Evolutionary conservation across 2,888 invertebrate species (phyloP).

Genomic region (Unio pictorum): DNA sequence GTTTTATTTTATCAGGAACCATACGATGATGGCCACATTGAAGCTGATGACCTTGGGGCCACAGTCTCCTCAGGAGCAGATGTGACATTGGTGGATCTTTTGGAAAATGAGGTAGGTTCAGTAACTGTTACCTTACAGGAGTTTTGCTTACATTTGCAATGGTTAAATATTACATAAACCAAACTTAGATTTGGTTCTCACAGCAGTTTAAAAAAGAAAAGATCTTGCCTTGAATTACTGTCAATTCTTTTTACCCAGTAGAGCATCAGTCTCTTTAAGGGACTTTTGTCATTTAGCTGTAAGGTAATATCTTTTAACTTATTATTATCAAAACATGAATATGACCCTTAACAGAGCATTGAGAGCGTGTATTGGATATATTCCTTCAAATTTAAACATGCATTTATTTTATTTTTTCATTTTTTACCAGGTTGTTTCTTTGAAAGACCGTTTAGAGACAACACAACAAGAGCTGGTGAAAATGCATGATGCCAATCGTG

Average conservation of each 20-base stretch:
- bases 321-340: no score
- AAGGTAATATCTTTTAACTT: no score
- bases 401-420: background rate
- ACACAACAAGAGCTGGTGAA: slow-evolving; percentile 59
- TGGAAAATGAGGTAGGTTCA: slow-evolving; percentile 62
- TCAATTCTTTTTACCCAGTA: no score
- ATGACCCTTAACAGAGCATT: no score
- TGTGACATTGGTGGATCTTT: slow-evolving; percentile 59
- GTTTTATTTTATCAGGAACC: no score
- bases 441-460: slow-evolving; percentile 60
- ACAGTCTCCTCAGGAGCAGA: slow-evolving; percentile 47
- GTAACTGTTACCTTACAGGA: background rate
- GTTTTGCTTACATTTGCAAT: background rate
- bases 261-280: no score
- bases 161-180: slow-evolving; percentile 1
- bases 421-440: slow-evolving; percentile 52
- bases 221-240: no score
- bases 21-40: slow-evolving; percentile 18
- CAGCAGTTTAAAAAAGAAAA: no score
- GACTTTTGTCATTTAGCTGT: no score
- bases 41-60: slow-evolving; percentile 38
- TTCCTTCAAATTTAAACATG: no score
- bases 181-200: background rate
- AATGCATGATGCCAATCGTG: slow-evolving; percentile 59
- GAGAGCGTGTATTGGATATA: no score